A percentile compares a stretch with the other conserved stretches of the same genome.
Conservation (phyloP, 2,797 vertebrate genomes). For the Enoplosus armatus region DNA sequence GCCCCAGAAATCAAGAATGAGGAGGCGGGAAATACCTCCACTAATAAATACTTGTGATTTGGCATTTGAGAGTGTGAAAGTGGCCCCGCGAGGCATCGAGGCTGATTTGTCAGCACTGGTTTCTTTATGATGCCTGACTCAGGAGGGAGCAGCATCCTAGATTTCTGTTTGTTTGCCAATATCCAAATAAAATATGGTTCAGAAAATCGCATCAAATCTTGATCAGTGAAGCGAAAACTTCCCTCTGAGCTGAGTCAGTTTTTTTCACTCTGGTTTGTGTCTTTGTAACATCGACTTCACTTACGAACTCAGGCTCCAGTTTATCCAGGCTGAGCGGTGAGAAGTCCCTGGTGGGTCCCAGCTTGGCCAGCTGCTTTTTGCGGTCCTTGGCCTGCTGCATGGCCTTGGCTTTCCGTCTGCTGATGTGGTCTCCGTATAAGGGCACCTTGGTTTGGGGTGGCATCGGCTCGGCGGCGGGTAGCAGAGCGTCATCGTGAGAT, state of each 20-base stretch:
- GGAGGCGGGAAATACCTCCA: background rate
- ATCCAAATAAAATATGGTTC: constrained; percentile 6
- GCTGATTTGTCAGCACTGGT: constrained; percentile 36
- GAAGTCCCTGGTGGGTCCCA: constrained; percentile 84
- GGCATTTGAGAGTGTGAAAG: constrained; percentile 28
- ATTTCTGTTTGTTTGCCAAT: constrained; percentile 10
- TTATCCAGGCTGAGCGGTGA: constrained; percentile 84
- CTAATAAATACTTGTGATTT: constrained; percentile 14
- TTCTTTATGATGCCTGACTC: constrained; percentile 19
- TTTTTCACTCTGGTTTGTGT: constrained; percentile 1
- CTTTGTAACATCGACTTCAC: constrained; percentile 53
- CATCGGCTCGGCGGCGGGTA: constrained; percentile 54
- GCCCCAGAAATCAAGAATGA: background rate
- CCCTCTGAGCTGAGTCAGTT: background rate
- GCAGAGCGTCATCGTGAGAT: constrained; percentile 43
- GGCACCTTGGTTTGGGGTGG: constrained; percentile 86
- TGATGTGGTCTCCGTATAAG: constrained; percentile 88
- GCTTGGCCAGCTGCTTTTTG: constrained; percentile 88
- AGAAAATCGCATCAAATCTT: background rate
- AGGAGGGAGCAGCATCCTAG: background rate
- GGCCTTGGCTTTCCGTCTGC: constrained; percentile 90
- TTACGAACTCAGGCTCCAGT: constrained; percentile 91
- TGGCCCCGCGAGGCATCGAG: constrained; percentile 4
- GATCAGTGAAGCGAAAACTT: constrained; percentile 1
- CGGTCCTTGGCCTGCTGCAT: constrained; percentile 89